Evolutionary conservation across 2,888 invertebrate genomes (phyloP), one percentile per base, ranked within the genome.

Genomic region (Tridacna gigas): DNA sequence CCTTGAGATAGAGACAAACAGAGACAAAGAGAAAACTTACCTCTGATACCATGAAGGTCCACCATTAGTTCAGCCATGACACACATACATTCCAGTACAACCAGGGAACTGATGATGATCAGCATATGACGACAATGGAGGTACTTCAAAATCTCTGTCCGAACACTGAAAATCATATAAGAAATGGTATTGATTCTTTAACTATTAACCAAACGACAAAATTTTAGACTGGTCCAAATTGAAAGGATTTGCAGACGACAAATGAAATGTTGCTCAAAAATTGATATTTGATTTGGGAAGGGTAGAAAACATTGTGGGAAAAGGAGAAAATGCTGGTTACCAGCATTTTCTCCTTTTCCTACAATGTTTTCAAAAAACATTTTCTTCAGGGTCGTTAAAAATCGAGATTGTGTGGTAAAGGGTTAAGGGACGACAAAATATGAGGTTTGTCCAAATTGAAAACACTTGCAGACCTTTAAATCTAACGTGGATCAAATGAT

Each of bases 41-140:
- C 88, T 77, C 90, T 84, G 51, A 91, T 91, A 45, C 90, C 90
- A 37, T 91, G 91, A 25, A 91, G 83, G 76, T 91, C 91, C 26
- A 91, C 90, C 91, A 90, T 91, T 12, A 91, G 87, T 77, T 91
- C 91, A 0, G 90, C 88, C 86, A 91, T 83, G 9, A 91, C 90
- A 78, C 90, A 91, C n/a, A 91, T 83, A 76, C 91, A 91, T 81
- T 91, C 91, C 51, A 91, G 82, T 37, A 90, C 89, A 25, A 91
- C 91, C 28, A 91, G 86, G 4, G 88, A 84, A 77, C 91, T 90
- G 48, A 90, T 84, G 37, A 90, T 77, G 47, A 91, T 87, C 47
- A 91, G 84, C 67, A 90, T 86, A 15, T 87, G 88, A 2, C 91
- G 88, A 56, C 89, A 86, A 78, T 91, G 89, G 47, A 91, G 84